These are phyloP conservation scores for Crotalus horridus DNA, from an alignment of 2,113 vertebrate genomes.

Conservation along the genomic window DNA sequence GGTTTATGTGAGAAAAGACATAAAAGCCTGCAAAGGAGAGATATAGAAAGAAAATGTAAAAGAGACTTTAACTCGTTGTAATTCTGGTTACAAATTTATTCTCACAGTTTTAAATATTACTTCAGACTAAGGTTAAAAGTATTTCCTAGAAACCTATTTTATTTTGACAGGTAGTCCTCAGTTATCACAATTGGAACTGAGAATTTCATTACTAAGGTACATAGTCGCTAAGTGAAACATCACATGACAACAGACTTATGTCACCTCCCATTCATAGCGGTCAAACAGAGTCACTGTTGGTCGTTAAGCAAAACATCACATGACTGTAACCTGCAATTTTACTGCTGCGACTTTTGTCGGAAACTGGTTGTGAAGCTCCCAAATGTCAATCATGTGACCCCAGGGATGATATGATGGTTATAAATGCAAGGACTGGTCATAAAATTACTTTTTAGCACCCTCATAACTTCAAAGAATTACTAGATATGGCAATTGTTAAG, in stretches of 20 bases:
- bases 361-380: neutral
- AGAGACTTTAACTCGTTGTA: neutral
- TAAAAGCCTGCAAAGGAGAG: neutral
- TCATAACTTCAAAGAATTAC: neutral
- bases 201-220: neutral
- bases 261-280: neutral
- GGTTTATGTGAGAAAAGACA: neutral
- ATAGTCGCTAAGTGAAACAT: neutral
- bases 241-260: neutral
- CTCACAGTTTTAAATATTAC: neutral
- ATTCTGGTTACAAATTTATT: neutral
- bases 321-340: neutral
- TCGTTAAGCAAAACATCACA: neutral
- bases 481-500: neutral
- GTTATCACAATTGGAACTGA: neutral
- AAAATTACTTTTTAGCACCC: neutral
- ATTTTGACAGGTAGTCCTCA: neutral
- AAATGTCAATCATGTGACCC: neutral
- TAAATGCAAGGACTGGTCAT: neutral
- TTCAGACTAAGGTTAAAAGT: neutral
- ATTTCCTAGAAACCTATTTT: neutral
- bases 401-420: neutral
- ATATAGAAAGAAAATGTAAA: neutral
- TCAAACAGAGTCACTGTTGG: neutral
- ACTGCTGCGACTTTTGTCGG: neutral